These are phyloP conservation scores for Falco concolor DNA, from an alignment of 2,797 vertebrate genomes.

Conservation along the genomic window DNA sequence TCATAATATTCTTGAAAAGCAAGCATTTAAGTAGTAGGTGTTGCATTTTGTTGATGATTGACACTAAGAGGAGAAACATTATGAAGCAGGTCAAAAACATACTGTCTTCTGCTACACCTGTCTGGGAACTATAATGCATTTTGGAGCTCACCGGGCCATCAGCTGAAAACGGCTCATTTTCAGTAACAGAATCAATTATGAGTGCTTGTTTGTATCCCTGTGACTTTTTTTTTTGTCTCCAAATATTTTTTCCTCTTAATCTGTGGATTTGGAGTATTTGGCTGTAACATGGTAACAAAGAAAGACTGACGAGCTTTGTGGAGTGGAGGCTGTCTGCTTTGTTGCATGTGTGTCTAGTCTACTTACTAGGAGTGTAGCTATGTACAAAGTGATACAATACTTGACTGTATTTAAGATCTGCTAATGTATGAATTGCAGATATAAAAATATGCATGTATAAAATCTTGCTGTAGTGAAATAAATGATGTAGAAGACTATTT, in stretches of 20 bases:
- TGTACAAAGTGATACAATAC: not conserved
- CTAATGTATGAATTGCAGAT: not conserved
- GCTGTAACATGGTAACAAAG: not conserved
- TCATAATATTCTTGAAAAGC: not conserved
- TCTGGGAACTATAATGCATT: not conserved
- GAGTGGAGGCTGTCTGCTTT: not conserved
- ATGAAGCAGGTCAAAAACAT: not conserved
- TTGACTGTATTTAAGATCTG: not conserved
- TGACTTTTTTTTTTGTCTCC: not conserved
- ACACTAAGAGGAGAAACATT: not conserved
- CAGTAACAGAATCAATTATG: not conserved
- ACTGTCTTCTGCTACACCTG: accelerated
- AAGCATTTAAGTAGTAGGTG: not conserved
- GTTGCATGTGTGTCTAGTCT: not conserved
- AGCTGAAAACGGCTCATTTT: not conserved
- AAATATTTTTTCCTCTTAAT: not conserved
- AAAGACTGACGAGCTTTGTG: not conserved
- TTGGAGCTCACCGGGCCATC: not conserved
- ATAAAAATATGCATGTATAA: not conserved
- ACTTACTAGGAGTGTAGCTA: not conserved
- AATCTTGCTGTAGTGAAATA: not conserved
- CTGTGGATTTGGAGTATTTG: not conserved
- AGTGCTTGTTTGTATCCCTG: not conserved
- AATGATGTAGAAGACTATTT: accelerated
- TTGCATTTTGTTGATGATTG: not conserved